Base-by-base conservation (phyloP, 2,797 vertebrate species). In the Sebastiscus tertius region DNA sequence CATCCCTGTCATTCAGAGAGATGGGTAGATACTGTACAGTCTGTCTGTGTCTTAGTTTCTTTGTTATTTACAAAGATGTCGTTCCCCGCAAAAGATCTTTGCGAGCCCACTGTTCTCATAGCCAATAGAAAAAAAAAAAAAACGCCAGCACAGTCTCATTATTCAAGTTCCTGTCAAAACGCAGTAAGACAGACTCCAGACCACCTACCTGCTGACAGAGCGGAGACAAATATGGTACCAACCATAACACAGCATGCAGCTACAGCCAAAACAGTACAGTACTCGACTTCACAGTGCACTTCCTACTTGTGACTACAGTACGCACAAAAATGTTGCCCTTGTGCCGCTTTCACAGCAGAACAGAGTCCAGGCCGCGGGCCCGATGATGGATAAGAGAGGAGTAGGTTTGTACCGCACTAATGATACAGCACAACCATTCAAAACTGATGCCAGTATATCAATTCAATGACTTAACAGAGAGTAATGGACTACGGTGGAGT, bases 121-220 rank as follows among this genome's bases (percentile, higher is more conserved):
- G 24, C 55, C 20, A 55, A 9, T 27, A 36, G 3, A 11, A 24
- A 55, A 66, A 67, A 27, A 27, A 24, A 24, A 74, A 70, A 77
- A 42, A 39, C 1, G 18, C 26, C 4, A 54, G n/a, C 33, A 54
- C 49, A n/a, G 26, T 55, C n/a, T 20, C 9, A 73, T 81, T 85
- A 80, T 75, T 84, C 60, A 84, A 56, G 77, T 77, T 83, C 52
- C 79, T 86, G 80, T 82, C 83, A 85, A 88, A 79, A 82, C 67
- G 79, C 29, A 79, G 58, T 4, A 2, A 36, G 83, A 89, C 66
- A 75, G 29, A 79, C 26, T 87, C 79, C 89, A 91, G 83, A 79
- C 79, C 84, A 84, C 86, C 84, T 88, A 86, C 81, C 70, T 87
- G 88, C 79, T 87, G 87, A 92, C 83, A 87, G 89, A 64, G 73